A percentile compares a stretch with the other conserved stretches of the same genome.
These are phyloP conservation scores for Podilymbus podiceps DNA, from an alignment of 2,113 vertebrate genomes.

Conservation along the genomic window DNA sequence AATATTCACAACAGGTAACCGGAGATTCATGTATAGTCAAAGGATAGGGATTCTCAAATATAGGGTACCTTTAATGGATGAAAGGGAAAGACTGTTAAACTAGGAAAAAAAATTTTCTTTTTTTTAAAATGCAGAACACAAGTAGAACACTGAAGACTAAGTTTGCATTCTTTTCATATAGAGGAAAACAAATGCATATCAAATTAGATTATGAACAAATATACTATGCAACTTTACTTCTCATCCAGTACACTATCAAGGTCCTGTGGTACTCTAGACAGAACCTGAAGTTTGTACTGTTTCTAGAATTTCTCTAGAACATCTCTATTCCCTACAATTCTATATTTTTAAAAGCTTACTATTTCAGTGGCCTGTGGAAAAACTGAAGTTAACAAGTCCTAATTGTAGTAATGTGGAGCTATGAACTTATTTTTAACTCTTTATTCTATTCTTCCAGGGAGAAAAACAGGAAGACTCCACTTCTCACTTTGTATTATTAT, in stretches of 20 bases:
- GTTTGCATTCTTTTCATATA: fast-evolving
- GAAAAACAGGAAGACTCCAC: not conserved
- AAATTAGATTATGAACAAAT: not conserved
- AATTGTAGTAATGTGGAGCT: not conserved
- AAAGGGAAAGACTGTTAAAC: not conserved
- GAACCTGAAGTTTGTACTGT: not conserved
- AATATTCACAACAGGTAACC: constrained; percentile 98
- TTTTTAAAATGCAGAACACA: not conserved
- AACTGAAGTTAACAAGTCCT: not conserved
- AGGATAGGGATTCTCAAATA: constrained; percentile 99
- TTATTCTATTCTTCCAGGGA: not conserved
- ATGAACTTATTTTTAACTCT: not conserved
- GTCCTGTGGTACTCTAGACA: not conserved
- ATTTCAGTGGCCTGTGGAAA: not conserved
- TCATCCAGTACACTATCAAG: not conserved
- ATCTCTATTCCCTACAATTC: not conserved
- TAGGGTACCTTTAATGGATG: constrained; percentile 86
- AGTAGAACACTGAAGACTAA: not conserved
- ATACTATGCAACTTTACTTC: not conserved
- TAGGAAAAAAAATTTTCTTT: not conserved
- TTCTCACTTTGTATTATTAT: not conserved
- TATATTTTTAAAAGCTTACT: not conserved
- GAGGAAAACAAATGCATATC: not conserved
- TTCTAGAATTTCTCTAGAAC: not conserved
- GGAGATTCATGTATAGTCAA: constrained; percentile 97